phyloP scores from a whole-genome alignment of 2,888 invertebrate species.

The Melipona bicolor region DNA sequence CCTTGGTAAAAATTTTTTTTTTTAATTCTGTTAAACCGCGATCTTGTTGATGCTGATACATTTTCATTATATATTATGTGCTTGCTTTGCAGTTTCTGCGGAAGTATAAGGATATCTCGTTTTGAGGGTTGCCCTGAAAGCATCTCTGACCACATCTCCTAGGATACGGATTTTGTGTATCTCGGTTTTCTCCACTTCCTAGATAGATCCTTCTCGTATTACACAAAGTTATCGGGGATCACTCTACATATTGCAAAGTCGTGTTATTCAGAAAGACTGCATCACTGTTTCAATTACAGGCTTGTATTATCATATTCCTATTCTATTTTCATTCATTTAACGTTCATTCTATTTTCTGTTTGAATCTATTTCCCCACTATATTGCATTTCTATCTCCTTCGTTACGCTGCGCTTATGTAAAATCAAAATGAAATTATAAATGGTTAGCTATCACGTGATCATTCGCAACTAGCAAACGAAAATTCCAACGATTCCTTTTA shows the following conservation, averaged over 20 bases:
- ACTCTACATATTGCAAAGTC: too few relatives aligned
- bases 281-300: too few relatives aligned
- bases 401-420: background rate
- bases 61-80: background rate
- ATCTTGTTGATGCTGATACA: conserved; percentile 9
- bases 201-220: background rate
- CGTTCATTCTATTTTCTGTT: too few relatives aligned
- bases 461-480: conserved; percentile 4
- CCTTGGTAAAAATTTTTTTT: background rate
- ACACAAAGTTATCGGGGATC: too few relatives aligned
- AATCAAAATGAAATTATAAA: conserved; percentile 37
- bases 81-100: conserved; percentile 7
- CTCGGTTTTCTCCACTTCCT: conserved; percentile 22
- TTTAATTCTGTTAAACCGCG: conserved; percentile 23
- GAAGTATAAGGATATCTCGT: conserved; percentile 3
- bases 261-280: too few relatives aligned
- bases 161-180: conserved; percentile 7
- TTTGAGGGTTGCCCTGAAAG: background rate
- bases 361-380: too few relatives aligned
- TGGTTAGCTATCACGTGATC: conserved; percentile 20
- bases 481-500: conserved; percentile 5
- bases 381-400: too few relatives aligned
- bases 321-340: background rate
- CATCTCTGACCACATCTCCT: conserved; percentile 26
- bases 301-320: too few relatives aligned